Conservation (phyloP, 2,888 invertebrate genomes). For the Cataglyphis altisquamis region DNA sequence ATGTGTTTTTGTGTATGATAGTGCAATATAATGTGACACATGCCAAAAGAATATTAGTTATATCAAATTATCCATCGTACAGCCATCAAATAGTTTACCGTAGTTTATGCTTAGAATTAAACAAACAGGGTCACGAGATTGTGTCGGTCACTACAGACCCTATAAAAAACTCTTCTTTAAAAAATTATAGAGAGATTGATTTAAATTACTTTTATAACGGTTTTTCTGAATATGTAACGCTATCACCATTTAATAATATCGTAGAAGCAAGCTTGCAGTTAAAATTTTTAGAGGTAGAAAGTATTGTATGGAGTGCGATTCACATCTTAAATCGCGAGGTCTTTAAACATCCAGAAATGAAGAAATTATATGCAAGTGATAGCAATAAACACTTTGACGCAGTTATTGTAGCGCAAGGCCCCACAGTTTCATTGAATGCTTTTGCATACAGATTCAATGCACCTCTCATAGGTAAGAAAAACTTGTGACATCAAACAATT, state of each 20-base stretch:
- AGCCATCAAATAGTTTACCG: slow-evolving; percentile 87
- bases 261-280: neutral
- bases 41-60: slow-evolving; percentile 38
- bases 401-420: slow-evolving; percentile 46
- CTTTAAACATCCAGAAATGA: slow-evolving; percentile 46
- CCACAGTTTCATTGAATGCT: slow-evolving; percentile 8
- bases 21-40: slow-evolving; percentile 8
- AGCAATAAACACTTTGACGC: slow-evolving; percentile 63
- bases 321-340: neutral
- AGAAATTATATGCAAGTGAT: slow-evolving; percentile 38
- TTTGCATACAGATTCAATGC: slow-evolving; percentile 60
- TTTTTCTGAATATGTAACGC: neutral
- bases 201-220: neutral
- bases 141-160: slow-evolving; percentile 86
- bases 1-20: slow-evolving; percentile 4
- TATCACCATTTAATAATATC: neutral
- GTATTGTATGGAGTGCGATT: rapidly evolving
- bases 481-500: neutral
- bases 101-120: slow-evolving; percentile 85
- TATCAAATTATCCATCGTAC: slow-evolving; percentile 79
- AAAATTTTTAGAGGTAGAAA: neutral
- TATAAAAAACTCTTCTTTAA: slow-evolving; percentile 37
- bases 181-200: slow-evolving; percentile 65
- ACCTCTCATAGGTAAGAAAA: slow-evolving; percentile 65
- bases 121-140: slow-evolving; percentile 86